Percentiles rank a stretch among this genome's conserved stretches.
Evolutionary conservation across 30 jellyfish, hydroid and myxozoan genomes (phyloP).

Genomic region (Chironex yamaguchii): DNA sequence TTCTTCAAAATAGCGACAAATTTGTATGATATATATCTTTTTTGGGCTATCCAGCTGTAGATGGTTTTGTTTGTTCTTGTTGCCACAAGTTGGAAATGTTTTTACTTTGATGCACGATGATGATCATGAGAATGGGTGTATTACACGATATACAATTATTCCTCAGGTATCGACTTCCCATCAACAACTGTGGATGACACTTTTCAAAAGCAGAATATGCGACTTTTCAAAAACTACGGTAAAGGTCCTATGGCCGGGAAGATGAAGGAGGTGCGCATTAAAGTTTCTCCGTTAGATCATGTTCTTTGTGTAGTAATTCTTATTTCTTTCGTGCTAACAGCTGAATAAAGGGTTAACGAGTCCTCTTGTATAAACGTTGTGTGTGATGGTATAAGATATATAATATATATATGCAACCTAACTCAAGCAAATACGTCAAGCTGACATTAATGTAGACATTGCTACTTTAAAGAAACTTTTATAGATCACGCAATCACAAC

Average conservation of each 20-base stretch:
- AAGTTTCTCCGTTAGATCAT: not conserved
- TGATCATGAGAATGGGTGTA: not conserved
- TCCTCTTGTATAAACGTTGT: no score
- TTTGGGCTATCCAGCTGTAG: not conserved
- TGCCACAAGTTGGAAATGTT: not conserved
- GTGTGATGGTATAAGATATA: no score
- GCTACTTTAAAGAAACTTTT: no score
- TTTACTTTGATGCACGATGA: not conserved
- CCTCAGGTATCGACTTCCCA: conserved; percentile 72
- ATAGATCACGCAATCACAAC: no score
- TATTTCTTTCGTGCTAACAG: no score
- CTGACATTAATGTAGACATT: no score
- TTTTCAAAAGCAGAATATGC: conserved; percentile 75
- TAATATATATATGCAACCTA: no score
- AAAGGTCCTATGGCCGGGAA: conserved; percentile 48
- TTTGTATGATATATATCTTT: not conserved
- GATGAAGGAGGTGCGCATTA: conserved; percentile 62
- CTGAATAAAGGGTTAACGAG: no score
- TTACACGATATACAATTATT: not conserved
- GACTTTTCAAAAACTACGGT: conserved; percentile 77
- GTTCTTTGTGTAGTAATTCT: no score
- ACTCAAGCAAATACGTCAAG: no score
- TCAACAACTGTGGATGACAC: conserved; percentile 83
- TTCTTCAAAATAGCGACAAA: not conserved
- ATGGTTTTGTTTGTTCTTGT: no score